These are phyloP conservation scores for Thamnophis sirtalis DNA, from an alignment of 2,113 vertebrate genomes.

Conservation along the genomic window DNA sequence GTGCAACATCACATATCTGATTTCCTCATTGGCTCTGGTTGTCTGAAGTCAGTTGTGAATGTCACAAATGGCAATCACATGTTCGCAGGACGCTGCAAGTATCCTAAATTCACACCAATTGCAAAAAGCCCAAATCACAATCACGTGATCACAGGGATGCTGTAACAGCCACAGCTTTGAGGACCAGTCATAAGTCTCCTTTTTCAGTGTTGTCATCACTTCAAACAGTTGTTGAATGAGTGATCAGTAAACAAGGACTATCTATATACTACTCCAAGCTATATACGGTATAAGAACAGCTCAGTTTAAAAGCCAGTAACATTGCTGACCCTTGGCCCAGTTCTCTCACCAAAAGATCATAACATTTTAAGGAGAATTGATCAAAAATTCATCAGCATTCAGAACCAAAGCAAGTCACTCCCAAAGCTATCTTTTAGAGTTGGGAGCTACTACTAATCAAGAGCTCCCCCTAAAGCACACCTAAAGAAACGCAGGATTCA, in stretches of 20 bases:
- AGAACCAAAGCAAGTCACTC: fast-evolving
- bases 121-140: background rate
- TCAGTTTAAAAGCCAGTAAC: background rate
- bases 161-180: background rate
- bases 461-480: constrained; percentile 52
- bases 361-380: background rate
- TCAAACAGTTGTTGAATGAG: background rate
- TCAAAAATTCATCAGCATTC: background rate
- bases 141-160: background rate
- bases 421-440: background rate
- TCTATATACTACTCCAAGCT: background rate
- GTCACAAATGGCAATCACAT: background rate
- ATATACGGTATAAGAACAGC: background rate
- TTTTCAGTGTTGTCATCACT: background rate
- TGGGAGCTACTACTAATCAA: constrained; percentile 4
- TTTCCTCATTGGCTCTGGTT: background rate
- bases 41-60: background rate
- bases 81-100: background rate
- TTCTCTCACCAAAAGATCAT: constrained; percentile 2
- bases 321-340: background rate
- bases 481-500: background rate
- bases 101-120: background rate
- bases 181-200: background rate
- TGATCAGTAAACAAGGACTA: background rate
- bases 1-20: background rate